Conservation (phyloP, 1,140 invertebrate species). For the Laodelphax striatellus region DNA sequence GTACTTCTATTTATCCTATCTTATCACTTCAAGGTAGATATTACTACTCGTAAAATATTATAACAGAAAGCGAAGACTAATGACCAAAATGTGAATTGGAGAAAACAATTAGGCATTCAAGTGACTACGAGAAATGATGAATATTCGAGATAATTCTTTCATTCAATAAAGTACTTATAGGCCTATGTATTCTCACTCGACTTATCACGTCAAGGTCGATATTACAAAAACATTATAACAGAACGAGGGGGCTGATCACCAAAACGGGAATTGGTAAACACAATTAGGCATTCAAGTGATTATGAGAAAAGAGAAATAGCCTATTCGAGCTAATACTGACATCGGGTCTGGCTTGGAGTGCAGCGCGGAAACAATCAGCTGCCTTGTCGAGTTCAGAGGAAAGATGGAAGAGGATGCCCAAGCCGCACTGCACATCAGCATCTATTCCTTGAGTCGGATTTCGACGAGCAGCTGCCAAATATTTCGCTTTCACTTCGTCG, state of each 20-base stretch:
- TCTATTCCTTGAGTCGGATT: conserved; percentile 64
- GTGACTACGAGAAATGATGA: background rate
- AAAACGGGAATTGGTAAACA: too few relatives aligned
- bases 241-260: too few relatives aligned
- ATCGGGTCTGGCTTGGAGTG: conserved; percentile 67
- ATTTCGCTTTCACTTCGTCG: conserved; percentile 64
- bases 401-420: conserved; percentile 92
- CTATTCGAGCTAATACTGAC: conserved; percentile 37
- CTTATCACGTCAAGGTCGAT: too few relatives aligned
- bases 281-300: background rate
- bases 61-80: too few relatives aligned
- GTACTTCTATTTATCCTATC: too few relatives aligned
- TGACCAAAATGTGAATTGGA: too few relatives aligned
- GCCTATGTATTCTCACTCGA: too few relatives aligned
- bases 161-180: too few relatives aligned
- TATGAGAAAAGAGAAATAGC: background rate
- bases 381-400: conserved; percentile 92
- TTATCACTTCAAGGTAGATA: too few relatives aligned
- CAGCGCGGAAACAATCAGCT: conserved; percentile 88
- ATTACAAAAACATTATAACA: too few relatives aligned
- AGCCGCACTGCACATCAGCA: conserved; percentile 88
- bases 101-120: background rate
- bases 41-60: too few relatives aligned
- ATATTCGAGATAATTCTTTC: conserved; percentile 19
- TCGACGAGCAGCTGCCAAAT: conserved; percentile 71